Conservation (phyloP, 2,113 vertebrate genomes). For the Helogale parvula region DNA sequence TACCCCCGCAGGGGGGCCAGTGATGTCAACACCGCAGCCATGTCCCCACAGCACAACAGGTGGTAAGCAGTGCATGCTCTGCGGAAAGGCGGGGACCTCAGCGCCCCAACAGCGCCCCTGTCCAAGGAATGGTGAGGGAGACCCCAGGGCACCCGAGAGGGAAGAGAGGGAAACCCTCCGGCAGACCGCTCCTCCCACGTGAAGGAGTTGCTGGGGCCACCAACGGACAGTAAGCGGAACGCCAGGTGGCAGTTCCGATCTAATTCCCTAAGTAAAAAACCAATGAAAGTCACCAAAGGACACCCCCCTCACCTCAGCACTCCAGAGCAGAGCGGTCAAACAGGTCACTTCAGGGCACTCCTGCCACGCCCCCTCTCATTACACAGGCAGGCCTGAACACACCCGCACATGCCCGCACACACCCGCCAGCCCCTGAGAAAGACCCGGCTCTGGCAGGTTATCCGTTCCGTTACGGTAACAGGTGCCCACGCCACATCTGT, state of each 20-base stretch:
- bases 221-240: accelerated
- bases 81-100: neutral
- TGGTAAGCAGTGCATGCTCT: neutral
- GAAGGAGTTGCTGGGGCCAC: accelerated
- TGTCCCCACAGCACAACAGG: accelerated
- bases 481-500: neutral
- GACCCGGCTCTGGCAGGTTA: neutral
- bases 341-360: neutral
- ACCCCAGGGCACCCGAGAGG: neutral
- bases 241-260: neutral
- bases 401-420: neutral
- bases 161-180: neutral
- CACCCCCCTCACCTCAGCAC: accelerated
- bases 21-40: too few relatives aligned
- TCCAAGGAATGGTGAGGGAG: neutral
- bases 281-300: neutral
- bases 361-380: neutral
- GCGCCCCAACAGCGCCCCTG: neutral
- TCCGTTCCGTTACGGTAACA: neutral
- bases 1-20: neutral
- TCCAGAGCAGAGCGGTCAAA: neutral
- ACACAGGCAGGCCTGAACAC: accelerated
- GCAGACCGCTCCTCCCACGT: neutral
- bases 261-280: neutral
- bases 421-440: neutral